Conservation (phyloP, 2,888 invertebrate species). For the Crocallis elinguaria region DNA sequence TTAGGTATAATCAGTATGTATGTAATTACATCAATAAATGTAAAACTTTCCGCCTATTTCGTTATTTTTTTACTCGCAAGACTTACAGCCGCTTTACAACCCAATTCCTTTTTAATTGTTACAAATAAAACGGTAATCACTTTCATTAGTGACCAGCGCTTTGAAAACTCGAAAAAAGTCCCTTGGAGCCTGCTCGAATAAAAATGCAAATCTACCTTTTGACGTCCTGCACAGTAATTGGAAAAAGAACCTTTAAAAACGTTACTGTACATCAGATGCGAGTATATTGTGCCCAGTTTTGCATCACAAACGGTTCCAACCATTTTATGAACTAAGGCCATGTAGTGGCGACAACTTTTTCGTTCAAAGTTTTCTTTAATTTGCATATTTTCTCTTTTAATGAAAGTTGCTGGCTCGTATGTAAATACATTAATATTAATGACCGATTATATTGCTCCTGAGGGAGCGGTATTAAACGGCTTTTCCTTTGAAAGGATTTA, state of each 20-base stretch:
- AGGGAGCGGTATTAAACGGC: constrained; percentile 41
- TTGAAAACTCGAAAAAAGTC: constrained; percentile 42
- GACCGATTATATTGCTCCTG: constrained; percentile 63
- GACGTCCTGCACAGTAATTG: constrained; percentile 63
- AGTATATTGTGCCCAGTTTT: constrained; percentile 55
- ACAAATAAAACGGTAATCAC: constrained; percentile 38
- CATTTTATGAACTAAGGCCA: constrained; percentile 57
- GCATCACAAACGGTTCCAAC: constrained; percentile 71
- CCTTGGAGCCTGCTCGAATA: constrained; percentile 59
- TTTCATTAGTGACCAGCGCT: constrained; percentile 38
- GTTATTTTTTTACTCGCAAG: constrained; percentile 7
- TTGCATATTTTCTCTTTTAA: constrained; percentile 70
- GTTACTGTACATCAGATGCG: constrained; percentile 32
- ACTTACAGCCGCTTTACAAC: constrained; percentile 21
- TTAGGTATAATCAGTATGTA: no score
- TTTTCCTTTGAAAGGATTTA: constrained; percentile 47
- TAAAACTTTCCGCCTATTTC: constrained; percentile 7
- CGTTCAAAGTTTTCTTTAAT: constrained; percentile 48
- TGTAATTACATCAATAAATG: background rate
- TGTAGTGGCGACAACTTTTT: constrained; percentile 52
- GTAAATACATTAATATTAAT: constrained; percentile 73
- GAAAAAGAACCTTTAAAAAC: constrained; percentile 44
- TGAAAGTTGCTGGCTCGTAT: constrained; percentile 47
- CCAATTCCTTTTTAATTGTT: constrained; percentile 31
- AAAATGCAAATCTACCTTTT: constrained; percentile 76